Conservation (phyloP, 2,797 vertebrate species). For the Gymnoscopelus braueri region DNA sequence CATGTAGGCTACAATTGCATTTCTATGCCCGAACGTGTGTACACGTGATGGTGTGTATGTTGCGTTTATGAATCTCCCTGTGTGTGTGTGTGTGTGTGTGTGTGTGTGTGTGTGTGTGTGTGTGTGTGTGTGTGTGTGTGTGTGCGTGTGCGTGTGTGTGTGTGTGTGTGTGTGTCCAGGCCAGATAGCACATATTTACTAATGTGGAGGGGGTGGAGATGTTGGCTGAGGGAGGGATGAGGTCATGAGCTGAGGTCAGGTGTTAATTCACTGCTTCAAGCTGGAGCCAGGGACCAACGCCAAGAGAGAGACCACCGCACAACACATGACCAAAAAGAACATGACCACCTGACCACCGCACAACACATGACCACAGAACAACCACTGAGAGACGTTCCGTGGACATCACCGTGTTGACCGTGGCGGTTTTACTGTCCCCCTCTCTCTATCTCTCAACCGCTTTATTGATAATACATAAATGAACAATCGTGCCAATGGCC, state of each 20-base stretch:
- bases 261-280: constrained; percentile 80
- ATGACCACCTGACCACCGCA: too few species aligned
- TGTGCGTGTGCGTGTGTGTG: constrained; percentile 19
- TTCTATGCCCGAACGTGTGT: constrained; percentile 1
- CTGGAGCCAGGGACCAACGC: constrained; percentile 60
- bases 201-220: constrained; percentile 66
- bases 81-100: constrained; percentile 42
- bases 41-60: neutral
- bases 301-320: constrained; percentile 10
- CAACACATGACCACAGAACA: too few species aligned
- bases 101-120: constrained; percentile 29
- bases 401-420: too few species aligned
- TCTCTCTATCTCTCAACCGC: too few species aligned
- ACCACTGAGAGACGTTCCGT: too few species aligned
- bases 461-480: too few species aligned
- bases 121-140: neutral
- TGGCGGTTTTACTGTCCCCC: too few species aligned
- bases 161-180: constrained; percentile 50
- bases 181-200: constrained; percentile 73
- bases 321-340: too few species aligned
- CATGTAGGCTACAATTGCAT: neutral
- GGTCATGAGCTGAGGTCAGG: constrained; percentile 75
- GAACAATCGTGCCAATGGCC: too few species aligned
- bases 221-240: constrained; percentile 38
- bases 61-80: constrained; percentile 7